Base-by-base conservation (phyloP, 2,113 vertebrate species). In the Gymnogyps californianus region DNA sequence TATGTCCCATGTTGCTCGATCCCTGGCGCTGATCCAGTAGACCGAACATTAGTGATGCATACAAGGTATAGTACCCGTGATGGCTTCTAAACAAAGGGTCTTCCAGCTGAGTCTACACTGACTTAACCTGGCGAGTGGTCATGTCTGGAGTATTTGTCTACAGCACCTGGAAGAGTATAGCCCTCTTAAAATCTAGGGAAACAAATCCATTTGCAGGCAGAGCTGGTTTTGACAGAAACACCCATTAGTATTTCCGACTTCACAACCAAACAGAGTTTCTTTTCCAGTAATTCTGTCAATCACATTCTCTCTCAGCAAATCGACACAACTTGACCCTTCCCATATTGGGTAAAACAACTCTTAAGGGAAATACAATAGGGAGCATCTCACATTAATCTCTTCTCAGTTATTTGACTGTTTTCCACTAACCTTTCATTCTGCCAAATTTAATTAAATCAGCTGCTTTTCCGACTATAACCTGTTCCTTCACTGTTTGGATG, bases 391-490 rank as follows among this genome's bases (percentile, higher is more conserved):
- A 85, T 96, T 95, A 88, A 94, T 97, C 89, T 96, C 76, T 47
- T 79, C 66, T 38, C 82, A 38, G 65, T 82, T 97, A 89, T 96
- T 97, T 90, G 94, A 97, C 85, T 96, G 72, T 86, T 96, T 96
- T 87, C 87, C 93, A 62, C 95, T 96, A 93, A 97, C 95, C 90
- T 97, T 97, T 97, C 72, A 31, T 92, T 96, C 91, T 95, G 95
- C 85, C 96, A 94, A 58, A 95, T 97, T 95, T 95, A 94, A 97
- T 97, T 95, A 97, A 90, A 94, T 96, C 80, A 58, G 87, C 74
- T 83, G 85, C 72, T 97, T 96, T 90, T 89, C 89, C 16, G 0
- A 51, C 55, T 90, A 19, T 90, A 84, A 82, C 89, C 57, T 66
- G 67, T 71, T 92, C 92, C 80, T 79, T 71, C 46, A 15, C 49